These are phyloP conservation scores for Brachypterus glaber DNA, from an alignment of 2,888 invertebrate genomes.

Conservation along the genomic window DNA sequence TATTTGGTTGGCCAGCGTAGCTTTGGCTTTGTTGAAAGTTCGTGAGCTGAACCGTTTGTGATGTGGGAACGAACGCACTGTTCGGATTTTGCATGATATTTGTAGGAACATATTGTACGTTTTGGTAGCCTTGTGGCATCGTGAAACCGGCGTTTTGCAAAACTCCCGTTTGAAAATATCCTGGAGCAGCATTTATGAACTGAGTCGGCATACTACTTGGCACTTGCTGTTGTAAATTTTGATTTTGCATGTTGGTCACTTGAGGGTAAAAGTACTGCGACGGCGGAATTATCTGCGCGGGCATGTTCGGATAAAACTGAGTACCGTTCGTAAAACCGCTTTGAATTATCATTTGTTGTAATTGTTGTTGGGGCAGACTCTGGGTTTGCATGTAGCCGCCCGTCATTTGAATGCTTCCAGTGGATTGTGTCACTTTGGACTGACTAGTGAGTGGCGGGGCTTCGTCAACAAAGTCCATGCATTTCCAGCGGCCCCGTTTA, in stretches of 20 bases:
- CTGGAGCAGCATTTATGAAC: constrained; percentile 33
- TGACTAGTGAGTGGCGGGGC: constrained; percentile 36
- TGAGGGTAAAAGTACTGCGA: constrained; percentile 40
- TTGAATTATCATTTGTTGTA: constrained; percentile 40
- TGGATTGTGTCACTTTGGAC: constrained; percentile 30
- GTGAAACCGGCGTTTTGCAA: constrained; percentile 29
- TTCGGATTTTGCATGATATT: constrained; percentile 35
- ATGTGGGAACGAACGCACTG: constrained; percentile 38
- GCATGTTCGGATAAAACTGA: constrained; percentile 33
- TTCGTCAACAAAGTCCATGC: constrained; percentile 67
- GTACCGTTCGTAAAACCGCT: constrained; percentile 32
- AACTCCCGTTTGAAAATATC: constrained; percentile 32
- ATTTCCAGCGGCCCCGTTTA: constrained; percentile 65
- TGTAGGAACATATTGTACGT: constrained; percentile 38
- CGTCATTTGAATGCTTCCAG: constrained; percentile 27
- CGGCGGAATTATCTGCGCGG: constrained; percentile 35
- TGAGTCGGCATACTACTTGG: constrained; percentile 33
- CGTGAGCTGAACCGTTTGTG: constrained; percentile 32
- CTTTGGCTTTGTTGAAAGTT: constrained; percentile 39
- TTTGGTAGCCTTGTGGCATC: constrained; percentile 31
- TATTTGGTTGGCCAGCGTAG: constrained; percentile 33
- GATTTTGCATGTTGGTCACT: constrained; percentile 33
- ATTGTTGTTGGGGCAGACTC: constrained; percentile 42
- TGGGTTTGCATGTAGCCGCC: constrained; percentile 38
- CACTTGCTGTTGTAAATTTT: constrained; percentile 33